These are phyloP conservation scores for Xyliphius kryptos DNA, from an alignment of 2,113 vertebrate species.

Conservation along the genomic window DNA sequence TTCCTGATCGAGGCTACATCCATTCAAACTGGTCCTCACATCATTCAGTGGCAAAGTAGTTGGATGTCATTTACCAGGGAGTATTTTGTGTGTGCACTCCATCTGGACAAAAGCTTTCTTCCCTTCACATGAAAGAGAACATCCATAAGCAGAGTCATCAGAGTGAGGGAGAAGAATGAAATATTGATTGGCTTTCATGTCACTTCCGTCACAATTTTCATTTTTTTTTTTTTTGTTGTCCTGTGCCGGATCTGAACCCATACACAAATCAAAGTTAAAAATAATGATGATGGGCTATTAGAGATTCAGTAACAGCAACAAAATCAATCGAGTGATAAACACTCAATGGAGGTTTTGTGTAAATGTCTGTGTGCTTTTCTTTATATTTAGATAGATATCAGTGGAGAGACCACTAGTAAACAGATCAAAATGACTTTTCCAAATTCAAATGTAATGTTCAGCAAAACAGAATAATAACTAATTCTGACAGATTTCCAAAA, in stretches of 20 bases:
- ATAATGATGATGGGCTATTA: slow-evolving; percentile 45
- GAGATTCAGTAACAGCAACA: slow-evolving; percentile 22
- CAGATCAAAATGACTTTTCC: background rate
- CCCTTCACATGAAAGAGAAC: slow-evolving; percentile 31
- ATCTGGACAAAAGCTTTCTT: slow-evolving; percentile 46
- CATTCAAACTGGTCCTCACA: slow-evolving; percentile 38
- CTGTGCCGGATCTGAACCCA: slow-evolving; percentile 28
- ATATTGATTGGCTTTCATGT: slow-evolving; percentile 45
- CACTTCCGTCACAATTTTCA: slow-evolving; percentile 28
- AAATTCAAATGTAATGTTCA: too few relatives aligned
- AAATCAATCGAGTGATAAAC: slow-evolving; percentile 20
- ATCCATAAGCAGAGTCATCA: slow-evolving; percentile 26
- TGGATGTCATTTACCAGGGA: slow-evolving; percentile 49
- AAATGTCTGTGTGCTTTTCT: background rate
- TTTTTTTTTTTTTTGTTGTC: background rate
- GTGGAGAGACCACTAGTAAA: background rate
- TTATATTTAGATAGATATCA: slow-evolving; percentile 7
- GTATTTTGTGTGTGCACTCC: slow-evolving; percentile 27
- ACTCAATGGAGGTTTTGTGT: background rate
- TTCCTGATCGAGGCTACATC: slow-evolving; percentile 31
- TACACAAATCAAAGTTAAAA: slow-evolving; percentile 45
- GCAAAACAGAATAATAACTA: too few relatives aligned
- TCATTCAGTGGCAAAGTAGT: slow-evolving; percentile 44
- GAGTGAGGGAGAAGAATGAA: slow-evolving; percentile 35
- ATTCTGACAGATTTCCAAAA: too few relatives aligned